phyloP scores from a whole-genome alignment of 2,888 invertebrate genomes.

The Gortyna flavago region DNA sequence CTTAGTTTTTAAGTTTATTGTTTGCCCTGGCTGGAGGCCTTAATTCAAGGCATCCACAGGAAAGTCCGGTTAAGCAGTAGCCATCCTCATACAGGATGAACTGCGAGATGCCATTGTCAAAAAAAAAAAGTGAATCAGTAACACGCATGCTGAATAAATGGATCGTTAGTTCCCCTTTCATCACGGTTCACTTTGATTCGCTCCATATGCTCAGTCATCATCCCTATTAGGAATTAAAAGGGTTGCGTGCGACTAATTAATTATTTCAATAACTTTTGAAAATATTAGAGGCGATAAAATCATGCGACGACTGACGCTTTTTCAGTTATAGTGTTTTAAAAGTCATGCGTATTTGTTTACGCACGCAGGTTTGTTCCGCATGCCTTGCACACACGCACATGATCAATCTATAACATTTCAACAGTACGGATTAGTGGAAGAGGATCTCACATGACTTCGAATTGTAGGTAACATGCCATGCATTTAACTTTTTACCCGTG shows the following conservation, averaged over 20 bases:
- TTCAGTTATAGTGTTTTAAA: background rate
- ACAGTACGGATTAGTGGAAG: background rate
- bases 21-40: no score
- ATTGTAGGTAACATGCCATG: background rate
- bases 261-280: constrained; percentile 25
- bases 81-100: no score
- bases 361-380: background rate
- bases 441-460: background rate
- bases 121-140: constrained; percentile 43
- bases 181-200: constrained; percentile 48
- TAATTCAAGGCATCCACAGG: no score
- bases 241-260: constrained; percentile 41
- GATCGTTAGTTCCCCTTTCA: constrained; percentile 48
- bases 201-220: constrained; percentile 42
- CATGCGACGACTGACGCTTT: background rate
- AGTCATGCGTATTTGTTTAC: constrained; percentile 4
- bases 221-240: constrained; percentile 36
- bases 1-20: no score
- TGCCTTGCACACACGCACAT: background rate
- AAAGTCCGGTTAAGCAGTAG: no score
- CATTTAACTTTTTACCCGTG: background rate
- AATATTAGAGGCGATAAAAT: constrained; percentile 13
- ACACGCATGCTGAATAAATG: constrained; percentile 50
- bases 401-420: background rate
- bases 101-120: no score